Evolutionary conservation across 2,797 vertebrate species (phyloP).

Genomic region (Fistularia commersonii): DNA sequence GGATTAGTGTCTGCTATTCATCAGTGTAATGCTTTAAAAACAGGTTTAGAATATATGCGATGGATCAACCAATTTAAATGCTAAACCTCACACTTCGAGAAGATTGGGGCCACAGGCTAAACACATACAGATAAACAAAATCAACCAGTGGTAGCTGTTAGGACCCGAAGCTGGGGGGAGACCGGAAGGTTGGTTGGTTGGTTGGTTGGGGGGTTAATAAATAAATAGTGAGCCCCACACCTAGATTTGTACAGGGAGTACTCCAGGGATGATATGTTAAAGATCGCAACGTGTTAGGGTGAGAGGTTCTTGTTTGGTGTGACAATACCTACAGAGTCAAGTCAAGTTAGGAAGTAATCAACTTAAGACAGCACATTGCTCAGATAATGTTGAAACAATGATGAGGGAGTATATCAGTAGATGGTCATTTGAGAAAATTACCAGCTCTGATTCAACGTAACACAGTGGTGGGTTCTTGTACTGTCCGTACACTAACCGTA

Average conservation of each 20-base stretch:
- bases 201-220: constrained; percentile 69
- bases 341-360: constrained; percentile 18
- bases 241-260: constrained; percentile 73
- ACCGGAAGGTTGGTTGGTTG: too few species aligned
- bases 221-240: constrained; percentile 78
- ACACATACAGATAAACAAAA: constrained; percentile 78
- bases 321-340: constrained; percentile 49
- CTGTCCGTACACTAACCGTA: constrained; percentile 37
- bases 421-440: constrained; percentile 33
- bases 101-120: constrained; percentile 73
- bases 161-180: constrained; percentile 73
- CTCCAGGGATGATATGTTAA: constrained; percentile 70
- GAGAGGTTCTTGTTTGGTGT: constrained; percentile 72
- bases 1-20: constrained; percentile 73
- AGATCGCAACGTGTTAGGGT: constrained; percentile 63
- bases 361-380: constrained; percentile 19
- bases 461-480: constrained; percentile 17
- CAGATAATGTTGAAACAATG: constrained; percentile 24
- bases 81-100: constrained; percentile 68
- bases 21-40: constrained; percentile 73
- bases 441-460: constrained; percentile 31
- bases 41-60: constrained; percentile 63
- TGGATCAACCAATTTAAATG: constrained; percentile 78
- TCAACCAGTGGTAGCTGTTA: constrained; percentile 73
- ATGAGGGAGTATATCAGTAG: constrained; percentile 32